Percentiles rank a stretch among this genome's conserved stretches.
These are phyloP conservation scores for Myotis davidii DNA, from an alignment of 2,113 vertebrate genomes.

Conservation along the genomic window DNA sequence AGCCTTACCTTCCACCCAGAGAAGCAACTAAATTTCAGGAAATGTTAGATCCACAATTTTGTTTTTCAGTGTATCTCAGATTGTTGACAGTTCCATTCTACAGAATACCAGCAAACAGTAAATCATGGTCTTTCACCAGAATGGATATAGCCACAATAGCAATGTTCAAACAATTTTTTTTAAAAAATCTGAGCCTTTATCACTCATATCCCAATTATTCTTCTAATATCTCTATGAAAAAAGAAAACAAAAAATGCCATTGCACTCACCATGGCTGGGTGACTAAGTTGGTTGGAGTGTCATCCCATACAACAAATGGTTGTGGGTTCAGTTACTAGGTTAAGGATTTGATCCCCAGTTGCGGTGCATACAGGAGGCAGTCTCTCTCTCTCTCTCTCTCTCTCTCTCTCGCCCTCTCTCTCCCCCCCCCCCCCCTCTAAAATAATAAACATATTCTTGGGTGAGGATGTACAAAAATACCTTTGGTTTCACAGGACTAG, in stretches of 20 bases:
- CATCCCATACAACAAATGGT: neutral
- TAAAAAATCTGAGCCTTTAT: neutral
- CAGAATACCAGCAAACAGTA: neutral
- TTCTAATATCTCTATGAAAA: slow-evolving; percentile 11
- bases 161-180: neutral
- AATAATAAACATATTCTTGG: neutral
- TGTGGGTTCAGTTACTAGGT: neutral
- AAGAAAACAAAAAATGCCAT: neutral
- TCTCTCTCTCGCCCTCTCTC: neutral
- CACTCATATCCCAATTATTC: neutral
- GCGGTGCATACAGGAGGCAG: too few species aligned
- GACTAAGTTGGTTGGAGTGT: neutral
- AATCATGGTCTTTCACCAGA: neutral
- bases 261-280: neutral
- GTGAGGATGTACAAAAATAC: neutral
- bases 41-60: neutral
- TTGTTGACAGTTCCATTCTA: neutral
- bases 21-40: neutral
- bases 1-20: neutral
- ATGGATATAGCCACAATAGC: neutral
- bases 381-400: neutral
- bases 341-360: neutral
- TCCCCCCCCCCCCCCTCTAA: neutral
- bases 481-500: neutral
- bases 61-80: neutral